Evolutionary conservation across 2,113 vertebrate species (phyloP), one percentile per base, ranked within the genome.

Genomic region (Eurystomus gularis): DNA sequence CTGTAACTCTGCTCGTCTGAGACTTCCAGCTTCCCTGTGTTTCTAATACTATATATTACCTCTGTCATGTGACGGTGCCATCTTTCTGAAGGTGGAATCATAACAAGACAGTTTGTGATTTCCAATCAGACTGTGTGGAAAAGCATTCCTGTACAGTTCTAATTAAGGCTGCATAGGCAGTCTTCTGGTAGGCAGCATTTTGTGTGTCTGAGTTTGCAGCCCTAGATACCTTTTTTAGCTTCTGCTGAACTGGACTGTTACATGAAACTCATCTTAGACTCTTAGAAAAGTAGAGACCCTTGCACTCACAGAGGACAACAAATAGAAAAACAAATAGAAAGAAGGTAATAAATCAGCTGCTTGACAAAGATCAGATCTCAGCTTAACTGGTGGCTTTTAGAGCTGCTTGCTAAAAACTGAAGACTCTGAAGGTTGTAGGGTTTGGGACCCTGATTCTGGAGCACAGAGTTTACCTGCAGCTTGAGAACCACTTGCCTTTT

Each of bases 401-500:
- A 72, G 19, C 33, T 77, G 24, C 61, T 90, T 42, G 72, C 35
- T 81, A n/a, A 80, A 62, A 68, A 20, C 6, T 55, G 49, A 46
- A 24, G 18, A 42, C 44, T 76, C 0, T 48, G 26, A 79, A 75
- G 65, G 20, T 21, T 80, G 17, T 51, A 83, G 71, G 9, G 25
- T 87, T 39, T 78, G 39, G 31, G 40, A 16, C 17, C 24, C 10
- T 49, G 44, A 80, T 57, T 76, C 39, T 55, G 49, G 40, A 88
- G 54, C 28, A 83, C 48, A 86, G 20, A 28, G 42, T 80, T 52
- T 35, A 51, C 40, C 33, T 80, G 4, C 20, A 37, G 25, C 20
- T 70, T 86, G 55, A 85, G 49, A 54, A 77, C 64, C 35, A 33
- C 66, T 76, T 80, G 66, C 86, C 79, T 90, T 88, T 75, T 92